A percentile compares a stretch with the other conserved stretches of the same genome.
Conservation (phyloP, 1,140 invertebrate species). For the Apis cerana region DNA sequence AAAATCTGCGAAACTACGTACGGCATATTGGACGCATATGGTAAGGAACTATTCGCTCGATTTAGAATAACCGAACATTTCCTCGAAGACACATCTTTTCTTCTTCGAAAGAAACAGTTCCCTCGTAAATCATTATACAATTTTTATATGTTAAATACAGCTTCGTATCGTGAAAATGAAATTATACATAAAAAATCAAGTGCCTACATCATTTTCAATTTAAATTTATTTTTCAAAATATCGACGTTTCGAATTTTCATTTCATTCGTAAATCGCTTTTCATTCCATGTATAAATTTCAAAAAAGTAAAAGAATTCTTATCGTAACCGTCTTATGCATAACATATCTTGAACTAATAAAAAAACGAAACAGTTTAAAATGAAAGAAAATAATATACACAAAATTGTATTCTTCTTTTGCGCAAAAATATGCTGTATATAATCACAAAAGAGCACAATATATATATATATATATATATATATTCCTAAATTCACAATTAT, state of each 20-base stretch:
- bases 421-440: slow-evolving; percentile 68
- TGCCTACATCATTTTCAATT: slow-evolving; percentile 33
- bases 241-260: neutral
- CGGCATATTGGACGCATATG: slow-evolving; percentile 29
- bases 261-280: too few relatives aligned
- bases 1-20: neutral
- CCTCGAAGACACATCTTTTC: slow-evolving; percentile 7
- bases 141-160: slow-evolving; percentile 25
- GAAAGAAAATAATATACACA: slow-evolving; percentile 61
- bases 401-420: slow-evolving; percentile 72
- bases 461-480: slow-evolving; percentile 73
- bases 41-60: slow-evolving; percentile 42
- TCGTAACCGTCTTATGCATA: slow-evolving; percentile 47
- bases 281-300: neutral
- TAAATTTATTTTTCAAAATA: slow-evolving; percentile 13
- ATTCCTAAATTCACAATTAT: slow-evolving; percentile 75
- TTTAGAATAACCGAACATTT: slow-evolving; percentile 4
- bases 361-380: slow-evolving; percentile 56
- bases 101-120: neutral
- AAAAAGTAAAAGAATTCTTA: slow-evolving; percentile 49
- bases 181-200: slow-evolving; percentile 32
- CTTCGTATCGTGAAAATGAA: slow-evolving; percentile 21
- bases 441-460: slow-evolving; percentile 63
- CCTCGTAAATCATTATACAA: neutral
- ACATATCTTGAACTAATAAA: slow-evolving; percentile 36